Conservation (phyloP, 2,888 invertebrate genomes). For the Sympetrum striolatum region DNA sequence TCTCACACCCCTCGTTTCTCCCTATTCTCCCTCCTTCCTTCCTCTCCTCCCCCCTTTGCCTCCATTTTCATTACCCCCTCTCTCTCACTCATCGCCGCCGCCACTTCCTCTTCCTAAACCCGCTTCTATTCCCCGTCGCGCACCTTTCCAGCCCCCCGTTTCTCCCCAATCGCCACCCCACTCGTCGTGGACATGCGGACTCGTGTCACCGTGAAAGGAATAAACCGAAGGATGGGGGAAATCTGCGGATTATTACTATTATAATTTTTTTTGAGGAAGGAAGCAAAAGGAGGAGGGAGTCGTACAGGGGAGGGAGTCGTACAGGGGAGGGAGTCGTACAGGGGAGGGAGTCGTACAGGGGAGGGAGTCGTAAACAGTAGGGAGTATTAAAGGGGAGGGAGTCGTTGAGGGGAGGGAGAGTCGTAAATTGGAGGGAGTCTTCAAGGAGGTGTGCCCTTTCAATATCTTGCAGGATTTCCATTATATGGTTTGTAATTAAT, state of each 20-base stretch:
- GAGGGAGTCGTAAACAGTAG: too few relatives aligned
- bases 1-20: background rate
- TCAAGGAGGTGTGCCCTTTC: too few relatives aligned
- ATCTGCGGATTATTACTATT: background rate
- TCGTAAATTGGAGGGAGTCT: too few relatives aligned
- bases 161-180: background rate
- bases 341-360: too few relatives aligned
- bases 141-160: background rate
- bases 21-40: background rate
- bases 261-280: background rate
- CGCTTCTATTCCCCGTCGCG: background rate
- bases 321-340: too few relatives aligned
- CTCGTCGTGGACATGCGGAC: background rate
- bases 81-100: background rate
- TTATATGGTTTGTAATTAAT: too few relatives aligned
- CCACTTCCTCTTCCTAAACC: background rate
- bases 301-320: too few relatives aligned
- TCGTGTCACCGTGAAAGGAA: background rate
- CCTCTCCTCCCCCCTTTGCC: background rate
- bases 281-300: background rate
- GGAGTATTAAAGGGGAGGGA: too few relatives aligned
- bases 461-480: too few relatives aligned
- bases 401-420: background rate
- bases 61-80: background rate
- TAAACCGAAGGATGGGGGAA: background rate